Percentiles rank a stretch among this genome's conserved stretches.
These are phyloP conservation scores for Sebastes vulpes DNA, from an alignment of 2,797 vertebrate genomes.

Conservation along the genomic window DNA sequence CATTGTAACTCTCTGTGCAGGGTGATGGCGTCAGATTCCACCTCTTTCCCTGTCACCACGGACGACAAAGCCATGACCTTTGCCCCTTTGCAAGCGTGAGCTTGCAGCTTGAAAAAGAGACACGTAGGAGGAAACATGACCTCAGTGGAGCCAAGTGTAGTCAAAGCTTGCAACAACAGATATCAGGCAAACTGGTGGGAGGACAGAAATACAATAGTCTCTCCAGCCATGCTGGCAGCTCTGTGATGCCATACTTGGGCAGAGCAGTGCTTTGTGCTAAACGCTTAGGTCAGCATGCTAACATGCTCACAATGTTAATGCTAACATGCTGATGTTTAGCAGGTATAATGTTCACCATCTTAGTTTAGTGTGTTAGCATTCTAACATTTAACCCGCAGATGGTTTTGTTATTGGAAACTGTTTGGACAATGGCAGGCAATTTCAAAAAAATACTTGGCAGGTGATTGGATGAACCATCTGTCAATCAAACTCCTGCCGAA, in stretches of 20 bases:
- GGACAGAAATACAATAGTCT: not conserved
- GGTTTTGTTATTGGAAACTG: no score
- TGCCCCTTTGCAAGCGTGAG: conserved; percentile 64
- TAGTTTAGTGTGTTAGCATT: not conserved
- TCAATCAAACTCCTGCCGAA: no score
- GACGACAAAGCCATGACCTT: conserved; percentile 78
- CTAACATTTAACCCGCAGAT: not conserved
- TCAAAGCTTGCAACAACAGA: not conserved
- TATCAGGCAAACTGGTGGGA: not conserved
- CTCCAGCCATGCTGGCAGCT: not conserved
- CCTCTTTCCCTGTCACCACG: conserved; percentile 83
- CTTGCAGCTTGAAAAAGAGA: conserved; percentile 80
- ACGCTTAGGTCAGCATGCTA: not conserved
- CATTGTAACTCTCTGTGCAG: conserved; percentile 87
- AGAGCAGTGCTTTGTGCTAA: not conserved
- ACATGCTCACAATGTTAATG: not conserved
- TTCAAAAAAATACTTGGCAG: no score
- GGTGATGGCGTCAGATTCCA: conserved; percentile 75
- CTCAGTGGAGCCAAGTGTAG: not conserved
- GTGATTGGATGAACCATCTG: no score
- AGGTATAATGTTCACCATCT: not conserved
- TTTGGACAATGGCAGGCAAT: no score
- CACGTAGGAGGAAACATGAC: conserved; percentile 1
- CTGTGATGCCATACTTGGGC: not conserved
- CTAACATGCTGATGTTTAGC: not conserved